phyloP scores from a whole-genome alignment of 2,888 invertebrate genomes.

The Gortyna flavago region DNA sequence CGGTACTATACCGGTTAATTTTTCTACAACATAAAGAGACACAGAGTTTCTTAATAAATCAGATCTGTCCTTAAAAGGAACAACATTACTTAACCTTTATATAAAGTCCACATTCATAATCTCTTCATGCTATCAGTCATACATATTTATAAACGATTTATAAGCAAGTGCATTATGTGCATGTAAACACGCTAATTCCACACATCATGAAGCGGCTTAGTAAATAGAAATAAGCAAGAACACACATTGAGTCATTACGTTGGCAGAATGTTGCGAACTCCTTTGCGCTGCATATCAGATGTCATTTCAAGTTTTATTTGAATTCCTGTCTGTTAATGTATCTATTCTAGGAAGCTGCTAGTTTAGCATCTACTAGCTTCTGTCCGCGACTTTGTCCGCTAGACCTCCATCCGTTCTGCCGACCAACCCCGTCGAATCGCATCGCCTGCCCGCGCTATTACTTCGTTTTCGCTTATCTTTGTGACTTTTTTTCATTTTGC shows the following conservation, averaged over 20 bases:
- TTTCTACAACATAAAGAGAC: not conserved
- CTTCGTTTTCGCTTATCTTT: too few relatives aligned
- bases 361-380: not conserved
- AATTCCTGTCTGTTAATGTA: constrained; percentile 15
- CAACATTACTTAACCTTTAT: constrained; percentile 38
- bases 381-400: not conserved
- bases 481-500: too few relatives aligned
- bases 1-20: not conserved
- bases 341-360: constrained; percentile 24
- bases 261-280: constrained; percentile 40
- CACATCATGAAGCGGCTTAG: not conserved
- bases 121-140: constrained; percentile 21
- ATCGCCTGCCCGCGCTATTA: too few relatives aligned
- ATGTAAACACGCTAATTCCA: constrained; percentile 38
- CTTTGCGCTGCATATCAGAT: constrained; percentile 39
- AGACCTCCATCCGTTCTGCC: too few relatives aligned
- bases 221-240: constrained; percentile 37
- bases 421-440: too few relatives aligned
- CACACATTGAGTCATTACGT: constrained; percentile 45
- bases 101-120: constrained; percentile 16
- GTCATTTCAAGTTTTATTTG: constrained; percentile 34
- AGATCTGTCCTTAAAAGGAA: constrained; percentile 29
- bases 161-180: constrained; percentile 25
- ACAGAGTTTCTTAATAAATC: constrained; percentile 20
- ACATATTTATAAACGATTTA: constrained; percentile 38